Conservation (phyloP, 2,888 invertebrate genomes). For the Caenorhabditis uteleia region DNA sequence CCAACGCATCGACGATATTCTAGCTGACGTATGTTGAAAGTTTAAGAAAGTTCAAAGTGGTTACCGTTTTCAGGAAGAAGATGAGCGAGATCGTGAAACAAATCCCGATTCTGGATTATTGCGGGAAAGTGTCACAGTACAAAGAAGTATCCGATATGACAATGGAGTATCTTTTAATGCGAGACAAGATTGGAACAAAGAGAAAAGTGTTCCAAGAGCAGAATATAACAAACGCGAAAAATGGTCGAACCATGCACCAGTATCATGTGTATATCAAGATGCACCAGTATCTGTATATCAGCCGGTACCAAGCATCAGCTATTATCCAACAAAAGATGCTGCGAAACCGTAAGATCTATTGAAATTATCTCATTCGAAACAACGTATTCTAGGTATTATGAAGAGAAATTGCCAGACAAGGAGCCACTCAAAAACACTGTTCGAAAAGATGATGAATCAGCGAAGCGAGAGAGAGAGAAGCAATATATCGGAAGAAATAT, state of each 20-base stretch:
- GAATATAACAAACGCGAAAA: too few relatives aligned
- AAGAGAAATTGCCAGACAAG: too few relatives aligned
- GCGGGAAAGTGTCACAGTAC: conserved; percentile 32
- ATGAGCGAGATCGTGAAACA: conserved; percentile 22
- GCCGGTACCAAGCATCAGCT: conserved; percentile 28
- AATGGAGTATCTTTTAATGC: conserved; percentile 26
- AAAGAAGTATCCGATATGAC: conserved; percentile 28
- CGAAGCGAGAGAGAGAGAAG: too few relatives aligned
- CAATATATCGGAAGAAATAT: too few relatives aligned
- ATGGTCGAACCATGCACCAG: too few relatives aligned
- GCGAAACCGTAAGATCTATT: too few relatives aligned
- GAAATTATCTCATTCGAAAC: too few relatives aligned
- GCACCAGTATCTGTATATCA: conserved; percentile 35
- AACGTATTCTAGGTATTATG: too few relatives aligned
- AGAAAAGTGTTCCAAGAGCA: too few relatives aligned
- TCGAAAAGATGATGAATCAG: too few relatives aligned
- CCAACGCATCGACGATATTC: conserved; percentile 32
- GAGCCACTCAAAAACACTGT: too few relatives aligned
- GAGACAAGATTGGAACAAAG: conserved; percentile 8
- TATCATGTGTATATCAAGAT: too few relatives aligned
- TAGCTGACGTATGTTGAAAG: conserved; percentile 24
- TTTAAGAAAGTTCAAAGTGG: background rate
- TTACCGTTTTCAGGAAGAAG: conserved; percentile 25
- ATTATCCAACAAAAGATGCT: conserved; percentile 40
- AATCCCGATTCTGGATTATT: conserved; percentile 3